phyloP scores from a whole-genome alignment of 1,140 invertebrate species.

The Drosophila sturtevanti region DNA sequence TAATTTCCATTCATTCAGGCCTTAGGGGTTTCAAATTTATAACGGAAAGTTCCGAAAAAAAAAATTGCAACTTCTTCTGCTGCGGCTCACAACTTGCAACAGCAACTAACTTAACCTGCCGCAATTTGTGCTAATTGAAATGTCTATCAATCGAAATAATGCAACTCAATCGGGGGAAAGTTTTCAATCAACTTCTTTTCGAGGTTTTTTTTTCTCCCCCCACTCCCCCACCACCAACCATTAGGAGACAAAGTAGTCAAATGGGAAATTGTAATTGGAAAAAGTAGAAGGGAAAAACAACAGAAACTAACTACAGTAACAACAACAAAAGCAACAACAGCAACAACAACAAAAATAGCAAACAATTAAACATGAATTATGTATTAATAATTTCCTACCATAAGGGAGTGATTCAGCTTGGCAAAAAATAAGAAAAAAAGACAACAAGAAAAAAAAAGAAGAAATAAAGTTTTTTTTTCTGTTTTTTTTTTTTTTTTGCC shows the following conservation, averaged over 20 bases:
- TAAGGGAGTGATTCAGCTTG: slow-evolving; percentile 37
- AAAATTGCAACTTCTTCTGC: slow-evolving; percentile 10
- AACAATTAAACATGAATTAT: slow-evolving; percentile 79
- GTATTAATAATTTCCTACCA: slow-evolving; percentile 73
- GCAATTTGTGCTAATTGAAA: slow-evolving; percentile 75
- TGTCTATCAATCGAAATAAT: slow-evolving; percentile 72
- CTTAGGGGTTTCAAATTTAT: slow-evolving; percentile 52
- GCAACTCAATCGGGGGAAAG: slow-evolving; percentile 79
- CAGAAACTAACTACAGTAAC: slow-evolving; percentile 20
- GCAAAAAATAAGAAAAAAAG: slow-evolving; percentile 14
- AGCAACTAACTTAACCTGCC: slow-evolving; percentile 35
- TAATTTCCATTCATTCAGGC: slow-evolving; percentile 63
- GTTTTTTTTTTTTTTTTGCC: slow-evolving; percentile 6
- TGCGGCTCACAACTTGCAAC: not conserved
- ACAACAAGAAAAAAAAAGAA: slow-evolving; percentile 34
- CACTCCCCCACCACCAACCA: not conserved
- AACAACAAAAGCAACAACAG: slow-evolving; percentile 15
- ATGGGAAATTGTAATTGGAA: slow-evolving; percentile 5
- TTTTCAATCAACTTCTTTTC: slow-evolving; percentile 51
- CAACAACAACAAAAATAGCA: slow-evolving; percentile 35
- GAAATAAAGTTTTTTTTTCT: not conserved
- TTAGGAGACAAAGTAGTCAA: slow-evolving; percentile 5
- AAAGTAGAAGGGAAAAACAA: slow-evolving; percentile 29
- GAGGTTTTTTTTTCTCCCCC: slow-evolving; percentile 3
- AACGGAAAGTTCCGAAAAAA: slow-evolving; percentile 48